A percentile compares a stretch with the other conserved stretches of the same genome.
Conservation (phyloP, 2,797 vertebrate genomes). For the Scomberomorus guttatus region DNA sequence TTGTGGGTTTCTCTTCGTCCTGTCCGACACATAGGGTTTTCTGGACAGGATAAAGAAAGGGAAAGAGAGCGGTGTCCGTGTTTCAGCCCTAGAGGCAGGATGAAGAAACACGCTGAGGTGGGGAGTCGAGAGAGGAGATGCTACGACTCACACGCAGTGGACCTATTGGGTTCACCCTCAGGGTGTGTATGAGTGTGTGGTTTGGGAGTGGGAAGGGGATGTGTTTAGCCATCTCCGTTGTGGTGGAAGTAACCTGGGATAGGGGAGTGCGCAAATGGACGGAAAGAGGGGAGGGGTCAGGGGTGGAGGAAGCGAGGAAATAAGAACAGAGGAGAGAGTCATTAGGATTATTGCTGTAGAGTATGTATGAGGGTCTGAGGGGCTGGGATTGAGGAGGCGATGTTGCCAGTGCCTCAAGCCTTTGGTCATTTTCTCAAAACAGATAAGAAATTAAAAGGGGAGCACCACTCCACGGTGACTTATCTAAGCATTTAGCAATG, state of each 20-base stretch:
- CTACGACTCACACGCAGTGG: slow-evolving; percentile 61
- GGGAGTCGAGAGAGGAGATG: slow-evolving; percentile 67
- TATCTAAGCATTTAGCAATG: slow-evolving; percentile 50
- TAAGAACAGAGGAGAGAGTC: slow-evolving; percentile 50
- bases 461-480: slow-evolving; percentile 43
- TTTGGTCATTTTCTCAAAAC: slow-evolving; percentile 64
- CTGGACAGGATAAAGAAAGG: slow-evolving; percentile 54
- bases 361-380: slow-evolving; percentile 19
- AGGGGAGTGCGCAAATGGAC: slow-evolving; percentile 50
- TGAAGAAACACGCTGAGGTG: slow-evolving; percentile 73
- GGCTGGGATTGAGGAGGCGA: slow-evolving; percentile 26
- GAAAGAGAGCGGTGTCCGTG: slow-evolving; percentile 61
- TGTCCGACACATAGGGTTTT: slow-evolving; percentile 73
- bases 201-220: slow-evolving; percentile 54
- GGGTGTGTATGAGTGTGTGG: slow-evolving; percentile 71
- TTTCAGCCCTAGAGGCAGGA: slow-evolving; percentile 76
- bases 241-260: slow-evolving; percentile 78
- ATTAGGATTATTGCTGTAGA: slow-evolving; percentile 68
- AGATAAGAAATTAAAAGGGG: slow-evolving; percentile 56
- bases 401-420: slow-evolving; percentile 68
- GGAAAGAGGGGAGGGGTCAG: slow-evolving; percentile 64
- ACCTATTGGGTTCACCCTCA: slow-evolving; percentile 70
- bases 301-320: slow-evolving; percentile 44
- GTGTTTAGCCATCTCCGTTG: slow-evolving; percentile 70
- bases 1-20: slow-evolving; percentile 46